Conservation (phyloP, 2,113 vertebrate species). For the Elaphurus davidianus region DNA sequence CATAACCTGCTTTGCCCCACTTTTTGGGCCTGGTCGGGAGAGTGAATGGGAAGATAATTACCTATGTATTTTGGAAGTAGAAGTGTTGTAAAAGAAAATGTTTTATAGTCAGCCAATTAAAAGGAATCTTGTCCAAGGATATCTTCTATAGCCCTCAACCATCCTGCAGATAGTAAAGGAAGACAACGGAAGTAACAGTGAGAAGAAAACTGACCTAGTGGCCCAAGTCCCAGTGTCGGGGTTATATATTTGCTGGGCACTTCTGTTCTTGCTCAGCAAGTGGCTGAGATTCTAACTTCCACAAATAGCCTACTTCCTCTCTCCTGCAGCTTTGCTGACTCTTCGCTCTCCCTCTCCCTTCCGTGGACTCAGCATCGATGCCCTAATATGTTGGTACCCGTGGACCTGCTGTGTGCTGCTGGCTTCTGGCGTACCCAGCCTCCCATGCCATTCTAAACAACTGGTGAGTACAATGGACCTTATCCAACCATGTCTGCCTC, state of each 20-base stretch:
- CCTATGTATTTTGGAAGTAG: background rate
- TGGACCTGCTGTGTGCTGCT: background rate
- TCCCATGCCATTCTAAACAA: background rate
- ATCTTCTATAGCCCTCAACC: background rate
- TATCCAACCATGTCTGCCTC: background rate
- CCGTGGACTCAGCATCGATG: background rate
- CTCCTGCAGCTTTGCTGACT: background rate
- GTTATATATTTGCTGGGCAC: background rate
- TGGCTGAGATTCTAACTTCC: background rate
- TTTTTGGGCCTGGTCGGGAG: background rate
- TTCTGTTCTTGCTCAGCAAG: background rate
- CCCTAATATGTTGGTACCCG: background rate
- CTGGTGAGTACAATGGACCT: background rate
- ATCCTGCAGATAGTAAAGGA: background rate
- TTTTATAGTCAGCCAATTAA: background rate
- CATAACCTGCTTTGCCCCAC: background rate
- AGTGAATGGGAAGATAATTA: background rate
- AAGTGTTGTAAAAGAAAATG: background rate
- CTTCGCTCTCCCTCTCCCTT: fast-evolving
- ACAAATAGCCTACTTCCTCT: background rate
- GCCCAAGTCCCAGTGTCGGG: background rate
- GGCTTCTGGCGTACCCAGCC: background rate
- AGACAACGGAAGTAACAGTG: background rate
- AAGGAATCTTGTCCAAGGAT: background rate
- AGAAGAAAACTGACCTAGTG: background rate